phyloP scores from a whole-genome alignment of 2,888 invertebrate species.

The Ormyrus rosae region DNA sequence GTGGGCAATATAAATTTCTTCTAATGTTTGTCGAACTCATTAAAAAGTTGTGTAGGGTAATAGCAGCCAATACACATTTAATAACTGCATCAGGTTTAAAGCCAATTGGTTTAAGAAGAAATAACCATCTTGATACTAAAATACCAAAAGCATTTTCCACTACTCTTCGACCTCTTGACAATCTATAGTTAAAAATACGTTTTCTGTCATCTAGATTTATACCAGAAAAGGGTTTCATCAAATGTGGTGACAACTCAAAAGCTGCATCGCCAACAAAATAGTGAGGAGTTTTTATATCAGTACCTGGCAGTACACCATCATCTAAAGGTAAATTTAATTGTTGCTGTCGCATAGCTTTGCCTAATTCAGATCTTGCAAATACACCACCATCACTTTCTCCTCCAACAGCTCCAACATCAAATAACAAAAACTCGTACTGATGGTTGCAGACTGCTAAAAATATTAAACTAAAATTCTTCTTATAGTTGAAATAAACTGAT shows the following conservation, averaged over 20 bases:
- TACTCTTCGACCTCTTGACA: slow-evolving; percentile 54
- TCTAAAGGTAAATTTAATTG: slow-evolving; percentile 50
- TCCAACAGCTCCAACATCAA: slow-evolving; percentile 56
- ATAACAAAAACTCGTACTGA: slow-evolving; percentile 50
- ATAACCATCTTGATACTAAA: slow-evolving; percentile 53
- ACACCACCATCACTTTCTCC: slow-evolving; percentile 55
- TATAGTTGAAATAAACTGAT: slow-evolving; percentile 59
- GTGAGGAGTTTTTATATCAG: slow-evolving; percentile 34
- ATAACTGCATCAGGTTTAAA: slow-evolving; percentile 38
- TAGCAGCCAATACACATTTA: slow-evolving; percentile 36
- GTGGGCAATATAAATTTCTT: neutral
- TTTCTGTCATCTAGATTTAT: slow-evolving; percentile 47
- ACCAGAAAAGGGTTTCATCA: slow-evolving; percentile 59
- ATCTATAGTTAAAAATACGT: slow-evolving; percentile 58
- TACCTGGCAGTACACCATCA: slow-evolving; percentile 38
- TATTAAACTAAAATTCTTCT: slow-evolving; percentile 58
- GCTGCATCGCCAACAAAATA: slow-evolving; percentile 58
- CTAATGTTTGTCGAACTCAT: slow-evolving; percentile 16
- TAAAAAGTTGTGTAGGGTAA: slow-evolving; percentile 52
- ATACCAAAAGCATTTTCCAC: slow-evolving; percentile 62
- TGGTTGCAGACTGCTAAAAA: slow-evolving; percentile 58
- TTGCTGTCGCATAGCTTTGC: slow-evolving; percentile 30
- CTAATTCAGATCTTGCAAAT: slow-evolving; percentile 28
- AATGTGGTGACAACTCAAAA: slow-evolving; percentile 50
- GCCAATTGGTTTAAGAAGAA: slow-evolving; percentile 50